Percentiles rank a stretch among this genome's conserved stretches.
These are phyloP conservation scores for Kryptolebias marmoratus DNA, from an alignment of 2,113 vertebrate genomes.

Conservation along the genomic window DNA sequence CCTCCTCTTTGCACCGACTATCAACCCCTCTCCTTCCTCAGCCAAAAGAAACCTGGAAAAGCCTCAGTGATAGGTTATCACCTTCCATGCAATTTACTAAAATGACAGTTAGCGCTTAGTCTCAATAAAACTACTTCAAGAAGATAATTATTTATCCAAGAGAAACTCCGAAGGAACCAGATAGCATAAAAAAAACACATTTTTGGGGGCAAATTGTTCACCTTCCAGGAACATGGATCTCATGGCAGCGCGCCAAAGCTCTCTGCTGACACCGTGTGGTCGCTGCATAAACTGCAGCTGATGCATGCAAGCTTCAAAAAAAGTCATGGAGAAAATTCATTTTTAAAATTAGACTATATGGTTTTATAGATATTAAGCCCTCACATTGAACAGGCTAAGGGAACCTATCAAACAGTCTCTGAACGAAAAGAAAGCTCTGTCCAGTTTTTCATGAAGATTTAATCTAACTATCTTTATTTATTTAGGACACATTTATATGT, in stretches of 20 bases:
- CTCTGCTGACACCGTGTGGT: slow-evolving; percentile 74
- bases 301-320: no score
- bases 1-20: slow-evolving; percentile 50
- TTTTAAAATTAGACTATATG: no score
- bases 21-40: background rate
- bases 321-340: no score
- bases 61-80: slow-evolving; percentile 5
- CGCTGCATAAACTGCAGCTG: slow-evolving; percentile 56
- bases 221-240: background rate
- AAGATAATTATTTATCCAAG: background rate
- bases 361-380: no score
- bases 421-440: no score
- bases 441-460: no score
- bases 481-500: no score
- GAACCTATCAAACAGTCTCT: no score
- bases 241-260: slow-evolving; percentile 54
- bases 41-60: slow-evolving; percentile 15
- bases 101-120: background rate
- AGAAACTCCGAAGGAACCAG: background rate
- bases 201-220: background rate
- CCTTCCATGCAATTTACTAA: background rate
- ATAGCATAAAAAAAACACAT: background rate
- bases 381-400: no score
- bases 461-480: no score
- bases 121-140: background rate